Evolutionary conservation across 2,888 invertebrate genomes (phyloP), one percentile per base, ranked within the genome.

Genomic region (Pelosia muscerda): DNA sequence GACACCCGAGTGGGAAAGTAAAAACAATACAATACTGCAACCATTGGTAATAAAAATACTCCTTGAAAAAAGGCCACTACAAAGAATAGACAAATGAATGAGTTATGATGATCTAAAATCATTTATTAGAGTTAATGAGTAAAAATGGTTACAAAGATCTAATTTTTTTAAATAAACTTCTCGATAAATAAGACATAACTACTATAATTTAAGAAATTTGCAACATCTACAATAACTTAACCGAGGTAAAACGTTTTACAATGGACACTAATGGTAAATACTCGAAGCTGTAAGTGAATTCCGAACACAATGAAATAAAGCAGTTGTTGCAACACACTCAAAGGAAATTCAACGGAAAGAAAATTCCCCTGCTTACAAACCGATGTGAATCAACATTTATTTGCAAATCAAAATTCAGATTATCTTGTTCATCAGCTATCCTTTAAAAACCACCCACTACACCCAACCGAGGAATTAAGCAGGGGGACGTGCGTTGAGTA

Each of bases 401-500:
- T 78, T 74, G 75, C 62, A 69, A 75, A 74, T 78, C 81, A 77
- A 75, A 77, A 78, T 80, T 80, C 70, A 68, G 71, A 78, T 78
- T 80, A 80, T 72, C 75, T 77, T 74, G 68, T 72, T 76, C 74
- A 78, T 76, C 76, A 81, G 73, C 74, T 78, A 76, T 76, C 79
- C 79, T 79, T 72, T 78, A 70, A 72, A 75, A 69, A 55, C 61
- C 66, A 56, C 59, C 66, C 60, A 28, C 28, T 55, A 26, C 59
- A 34, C 54, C 60, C 60, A 34, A 25, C 38, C 65, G 72, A 31
- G 63, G 63, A 71, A 61, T 64, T 42, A 67, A 68, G 66, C 1
- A 69, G 75, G 66, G 72, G 72, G 72, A 76, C 76, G 77, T 80
- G 78, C 74, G 84, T 79, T 77, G 86, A 88, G 82, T 84, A 81